A percentile compares a stretch with the other conserved stretches of the same genome.
These are phyloP conservation scores for Phasianus colchicus DNA, from an alignment of 2,113 vertebrate species.

Conservation along the genomic window DNA sequence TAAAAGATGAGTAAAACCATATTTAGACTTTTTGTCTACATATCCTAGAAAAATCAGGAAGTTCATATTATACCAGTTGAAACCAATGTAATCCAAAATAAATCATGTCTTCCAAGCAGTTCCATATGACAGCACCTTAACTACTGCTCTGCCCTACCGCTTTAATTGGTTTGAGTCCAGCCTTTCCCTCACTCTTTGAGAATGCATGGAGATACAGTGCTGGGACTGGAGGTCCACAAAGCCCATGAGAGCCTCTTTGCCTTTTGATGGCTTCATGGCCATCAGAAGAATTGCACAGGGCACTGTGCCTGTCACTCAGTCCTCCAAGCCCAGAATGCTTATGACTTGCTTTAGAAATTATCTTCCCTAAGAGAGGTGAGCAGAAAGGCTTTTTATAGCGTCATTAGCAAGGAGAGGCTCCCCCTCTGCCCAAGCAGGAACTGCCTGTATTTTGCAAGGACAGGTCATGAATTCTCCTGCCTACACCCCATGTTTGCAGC, in stretches of 20 bases:
- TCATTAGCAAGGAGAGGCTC: neutral
- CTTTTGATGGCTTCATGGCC: neutral
- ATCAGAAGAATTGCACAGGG: neutral
- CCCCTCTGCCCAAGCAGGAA: neutral
- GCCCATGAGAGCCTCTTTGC: neutral
- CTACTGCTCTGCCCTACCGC: neutral
- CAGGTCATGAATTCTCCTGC: constrained; percentile 38
- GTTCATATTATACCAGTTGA: constrained; percentile 15
- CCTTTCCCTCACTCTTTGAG: neutral
- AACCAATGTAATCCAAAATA: constrained; percentile 56
- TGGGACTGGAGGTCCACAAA: neutral
- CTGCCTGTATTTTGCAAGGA: constrained; percentile 1
- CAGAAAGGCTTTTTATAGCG: neutral
- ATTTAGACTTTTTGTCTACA: constrained; percentile 25
- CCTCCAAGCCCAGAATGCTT: neutral
- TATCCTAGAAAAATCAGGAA: constrained; percentile 33
- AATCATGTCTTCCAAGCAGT: constrained; percentile 44
- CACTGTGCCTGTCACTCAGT: fast-evolving
- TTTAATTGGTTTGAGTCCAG: neutral
- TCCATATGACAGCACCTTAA: constrained; percentile 38
- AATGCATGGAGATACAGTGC: neutral
- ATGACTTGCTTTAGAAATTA: neutral
- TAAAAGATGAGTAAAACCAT: constrained; percentile 52
- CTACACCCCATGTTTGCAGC: constrained; percentile 25
- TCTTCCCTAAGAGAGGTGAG: neutral